Evolutionary conservation across 2,113 vertebrate species (phyloP), one percentile per base, ranked within the genome.

Genomic region (Myrmecobius fasciatus): DNA sequence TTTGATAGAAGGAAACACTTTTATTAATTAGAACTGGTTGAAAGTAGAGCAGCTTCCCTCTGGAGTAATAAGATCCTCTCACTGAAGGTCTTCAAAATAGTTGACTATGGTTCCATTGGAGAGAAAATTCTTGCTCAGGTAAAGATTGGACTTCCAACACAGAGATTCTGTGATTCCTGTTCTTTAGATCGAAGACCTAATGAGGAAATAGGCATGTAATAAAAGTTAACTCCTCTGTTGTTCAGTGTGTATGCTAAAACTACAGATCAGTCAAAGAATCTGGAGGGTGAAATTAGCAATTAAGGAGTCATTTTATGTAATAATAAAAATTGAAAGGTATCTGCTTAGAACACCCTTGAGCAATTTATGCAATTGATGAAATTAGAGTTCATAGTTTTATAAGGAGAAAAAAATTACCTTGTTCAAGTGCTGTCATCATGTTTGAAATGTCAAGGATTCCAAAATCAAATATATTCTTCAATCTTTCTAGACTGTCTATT

Each of bases 311-410:
- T 75, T 4, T 6, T 48, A 53, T 25, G 31, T 93, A 25, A 75
- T 89, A 53, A 94, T 25, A 52, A 90, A 67, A 90, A 2, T 52
- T 91, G 43, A 96, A 92, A 91, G 92, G 52, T 91, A 25, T 56
- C 75, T 83, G 90, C n/a, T 10, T 12, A 89, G 93, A 95, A 48
- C n/a, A 52, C 83, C 92, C 88, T 94, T 46, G n/a, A 83, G 83
- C 14, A 53, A n/a, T 91, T 92, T 91, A 47, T 75, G 7, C 46
- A 56, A 52, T 8, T 28, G 52, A 24, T 51, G 83, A 60, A 88
- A 91, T 92, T 56, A 89, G 51, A n/a, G 49, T 60, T 53, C 75
- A 52, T 88, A 46, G 51, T 83, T 83, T 43, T 83, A 24, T 83
- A 83, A 83, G 67, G 67, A n/a, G 67, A 43, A 43, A 53, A 53